A percentile compares a stretch with the other conserved stretches of the same genome.
Evolutionary conservation across 2,797 vertebrate genomes (phyloP).

Genomic region (Toxotes lorentzi): DNA sequence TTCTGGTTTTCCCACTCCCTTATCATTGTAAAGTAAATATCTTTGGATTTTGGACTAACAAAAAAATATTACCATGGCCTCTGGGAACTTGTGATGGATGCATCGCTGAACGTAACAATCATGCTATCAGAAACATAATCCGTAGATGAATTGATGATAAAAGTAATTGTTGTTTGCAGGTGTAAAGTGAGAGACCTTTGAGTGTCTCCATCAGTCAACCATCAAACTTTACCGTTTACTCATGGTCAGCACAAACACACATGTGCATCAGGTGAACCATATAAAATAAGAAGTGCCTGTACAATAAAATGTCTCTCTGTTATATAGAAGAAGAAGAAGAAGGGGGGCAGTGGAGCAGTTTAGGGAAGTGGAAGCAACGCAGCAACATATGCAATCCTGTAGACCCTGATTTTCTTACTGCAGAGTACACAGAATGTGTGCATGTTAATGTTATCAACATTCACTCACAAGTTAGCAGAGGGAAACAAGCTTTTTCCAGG

Average conservation of each 20-base stretch:
- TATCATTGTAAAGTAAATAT: too few species aligned
- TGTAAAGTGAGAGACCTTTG: neutral
- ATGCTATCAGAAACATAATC: neutral
- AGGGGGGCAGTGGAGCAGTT: neutral
- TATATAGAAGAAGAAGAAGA: neutral
- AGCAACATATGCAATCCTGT: slow-evolving; percentile 25
- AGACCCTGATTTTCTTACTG: slow-evolving; percentile 6
- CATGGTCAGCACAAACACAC: neutral
- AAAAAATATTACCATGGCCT: neutral
- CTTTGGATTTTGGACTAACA: too few species aligned
- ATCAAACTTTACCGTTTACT: slow-evolving; percentile 11
- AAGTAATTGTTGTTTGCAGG: too few species aligned
- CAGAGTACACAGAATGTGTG: slow-evolving; percentile 4
- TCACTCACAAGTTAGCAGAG: slow-evolving; percentile 55
- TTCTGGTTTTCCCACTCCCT: too few species aligned
- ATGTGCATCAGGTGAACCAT: neutral
- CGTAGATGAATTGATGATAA: too few species aligned
- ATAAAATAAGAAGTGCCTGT: neutral
- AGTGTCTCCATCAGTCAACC: neutral
- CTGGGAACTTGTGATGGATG: neutral
- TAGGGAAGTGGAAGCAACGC: slow-evolving; percentile 19
- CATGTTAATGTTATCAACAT: slow-evolving; percentile 62
- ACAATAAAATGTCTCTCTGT: slow-evolving; percentile 16
- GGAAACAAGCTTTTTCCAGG: slow-evolving; percentile 42
- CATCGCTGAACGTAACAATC: neutral